These are phyloP conservation scores for Channa argus DNA, from an alignment of 2,113 vertebrate species.

Conservation along the genomic window DNA sequence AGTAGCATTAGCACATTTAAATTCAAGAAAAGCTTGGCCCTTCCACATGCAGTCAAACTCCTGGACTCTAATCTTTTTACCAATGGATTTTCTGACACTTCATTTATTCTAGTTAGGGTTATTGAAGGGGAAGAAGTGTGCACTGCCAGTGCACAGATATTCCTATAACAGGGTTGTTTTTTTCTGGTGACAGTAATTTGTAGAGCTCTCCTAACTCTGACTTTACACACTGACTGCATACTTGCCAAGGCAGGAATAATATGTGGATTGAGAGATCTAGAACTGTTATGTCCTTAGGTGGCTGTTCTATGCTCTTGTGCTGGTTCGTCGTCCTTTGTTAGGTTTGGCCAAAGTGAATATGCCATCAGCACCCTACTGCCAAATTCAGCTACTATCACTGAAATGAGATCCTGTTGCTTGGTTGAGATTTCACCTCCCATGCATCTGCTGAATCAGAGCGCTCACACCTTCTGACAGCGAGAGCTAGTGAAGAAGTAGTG, in stretches of 20 bases:
- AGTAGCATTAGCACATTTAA: slow-evolving; percentile 19
- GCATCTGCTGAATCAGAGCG: slow-evolving; percentile 35
- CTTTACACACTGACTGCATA: slow-evolving; percentile 33
- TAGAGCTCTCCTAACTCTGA: slow-evolving; percentile 19
- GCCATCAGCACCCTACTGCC: slow-evolving; percentile 36
- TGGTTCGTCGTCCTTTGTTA: slow-evolving; percentile 45
- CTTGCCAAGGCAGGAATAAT: slow-evolving; percentile 46
- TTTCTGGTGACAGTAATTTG: slow-evolving; percentile 54
- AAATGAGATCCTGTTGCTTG: slow-evolving; percentile 17
- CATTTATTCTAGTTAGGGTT: slow-evolving; percentile 43
- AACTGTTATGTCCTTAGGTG: slow-evolving; percentile 53
- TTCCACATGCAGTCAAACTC: slow-evolving; percentile 34
- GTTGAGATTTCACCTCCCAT: slow-evolving; percentile 33
- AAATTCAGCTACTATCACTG: slow-evolving; percentile 28
- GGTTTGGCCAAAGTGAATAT: slow-evolving; percentile 52
- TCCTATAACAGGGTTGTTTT: slow-evolving; percentile 6
- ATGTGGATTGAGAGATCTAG: slow-evolving; percentile 38
- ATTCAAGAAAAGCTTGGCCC: neutral
- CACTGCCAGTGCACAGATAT: slow-evolving; percentile 7
- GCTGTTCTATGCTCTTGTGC: slow-evolving; percentile 37
- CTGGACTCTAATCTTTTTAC: slow-evolving; percentile 36
- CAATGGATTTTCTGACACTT: slow-evolving; percentile 42
- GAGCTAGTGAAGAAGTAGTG: slow-evolving; percentile 15
- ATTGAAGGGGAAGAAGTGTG: slow-evolving; percentile 35
- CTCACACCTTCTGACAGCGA: slow-evolving; percentile 21